Evolutionary conservation across 1,140 invertebrate genomes (phyloP).

Genomic region (Eufriesea mexicana): DNA sequence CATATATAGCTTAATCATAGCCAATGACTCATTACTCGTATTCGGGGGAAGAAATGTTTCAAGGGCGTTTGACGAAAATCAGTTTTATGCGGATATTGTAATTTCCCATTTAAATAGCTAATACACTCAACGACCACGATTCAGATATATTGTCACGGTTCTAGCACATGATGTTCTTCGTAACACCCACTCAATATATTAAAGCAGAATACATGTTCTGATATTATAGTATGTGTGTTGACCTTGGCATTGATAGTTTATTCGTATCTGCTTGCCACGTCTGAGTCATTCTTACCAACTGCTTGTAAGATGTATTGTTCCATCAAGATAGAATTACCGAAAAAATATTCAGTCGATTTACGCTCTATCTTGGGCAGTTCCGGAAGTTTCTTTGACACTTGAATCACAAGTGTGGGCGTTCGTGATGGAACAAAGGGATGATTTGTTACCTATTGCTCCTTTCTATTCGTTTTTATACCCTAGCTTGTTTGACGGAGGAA

Average conservation of each 20-base stretch:
- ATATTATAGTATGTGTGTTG: not conserved
- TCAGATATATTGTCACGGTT: not conserved
- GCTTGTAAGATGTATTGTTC: conserved; percentile 2
- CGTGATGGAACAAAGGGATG: not conserved
- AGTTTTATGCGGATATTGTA: too few species aligned
- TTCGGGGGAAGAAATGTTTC: not conserved
- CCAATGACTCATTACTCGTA: not conserved
- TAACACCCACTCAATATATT: conserved; percentile 7
- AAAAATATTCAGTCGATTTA: conserved; percentile 22
- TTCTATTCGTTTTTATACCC: not conserved
- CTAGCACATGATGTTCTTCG: not conserved
- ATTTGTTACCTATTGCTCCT: not conserved
- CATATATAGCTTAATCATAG: too few species aligned
- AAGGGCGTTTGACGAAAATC: not conserved
- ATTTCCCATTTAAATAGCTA: not conserved
- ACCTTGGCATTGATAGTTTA: conserved; percentile 38
- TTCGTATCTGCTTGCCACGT: not conserved
- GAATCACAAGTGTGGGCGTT: not conserved
- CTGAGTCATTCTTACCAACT: not conserved
- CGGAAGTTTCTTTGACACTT: not conserved
- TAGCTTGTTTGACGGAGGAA: not conserved
- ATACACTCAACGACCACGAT: too few species aligned
- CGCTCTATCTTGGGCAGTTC: not conserved
- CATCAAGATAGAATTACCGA: conserved; percentile 5
- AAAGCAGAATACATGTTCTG: not conserved